Conservation (phyloP, 2,113 vertebrate species). For the Amblyopsis rosae region DNA sequence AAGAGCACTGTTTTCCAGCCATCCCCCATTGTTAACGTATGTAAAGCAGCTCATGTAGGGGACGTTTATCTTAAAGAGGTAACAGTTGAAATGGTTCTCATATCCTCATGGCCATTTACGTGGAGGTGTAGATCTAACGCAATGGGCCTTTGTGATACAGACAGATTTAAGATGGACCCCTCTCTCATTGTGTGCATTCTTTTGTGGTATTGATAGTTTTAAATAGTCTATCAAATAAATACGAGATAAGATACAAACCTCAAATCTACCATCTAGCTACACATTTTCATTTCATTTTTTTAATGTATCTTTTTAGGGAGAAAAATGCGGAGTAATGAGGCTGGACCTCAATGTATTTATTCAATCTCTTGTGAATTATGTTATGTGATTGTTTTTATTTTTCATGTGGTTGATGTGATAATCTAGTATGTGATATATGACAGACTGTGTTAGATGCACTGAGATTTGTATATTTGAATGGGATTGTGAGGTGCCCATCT, state of each 20-base stretch:
- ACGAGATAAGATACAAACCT: constrained; percentile 25
- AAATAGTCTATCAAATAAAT: constrained; percentile 3
- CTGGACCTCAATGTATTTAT: constrained; percentile 77
- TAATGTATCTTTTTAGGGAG: constrained; percentile 33
- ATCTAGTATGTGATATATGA: constrained; percentile 44
- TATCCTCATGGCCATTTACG: background rate
- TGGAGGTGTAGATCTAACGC: background rate
- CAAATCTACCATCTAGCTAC: constrained; percentile 56
- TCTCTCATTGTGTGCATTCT: background rate
- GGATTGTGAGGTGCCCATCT: constrained; percentile 47
- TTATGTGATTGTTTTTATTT: constrained; percentile 62
- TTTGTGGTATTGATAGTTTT: constrained; percentile 12
- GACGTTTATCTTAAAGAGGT: constrained; percentile 12
- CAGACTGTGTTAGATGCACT: constrained; percentile 68
- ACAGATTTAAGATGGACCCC: no score
- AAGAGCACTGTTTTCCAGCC: constrained; percentile 23
- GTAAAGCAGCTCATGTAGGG: background rate
- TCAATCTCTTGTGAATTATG: constrained; percentile 60
- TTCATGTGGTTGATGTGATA: constrained; percentile 42
- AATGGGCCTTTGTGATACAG: background rate
- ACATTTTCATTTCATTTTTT: constrained; percentile 62
- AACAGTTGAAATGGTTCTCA: background rate
- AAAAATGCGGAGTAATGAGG: constrained; percentile 50
- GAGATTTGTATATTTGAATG: constrained; percentile 57
- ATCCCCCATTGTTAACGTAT: constrained; percentile 25